Percentiles rank a stretch among this genome's conserved stretches.
Evolutionary conservation across 2,888 invertebrate genomes (phyloP).

Genomic region (Pterobdella sp.): DNA sequence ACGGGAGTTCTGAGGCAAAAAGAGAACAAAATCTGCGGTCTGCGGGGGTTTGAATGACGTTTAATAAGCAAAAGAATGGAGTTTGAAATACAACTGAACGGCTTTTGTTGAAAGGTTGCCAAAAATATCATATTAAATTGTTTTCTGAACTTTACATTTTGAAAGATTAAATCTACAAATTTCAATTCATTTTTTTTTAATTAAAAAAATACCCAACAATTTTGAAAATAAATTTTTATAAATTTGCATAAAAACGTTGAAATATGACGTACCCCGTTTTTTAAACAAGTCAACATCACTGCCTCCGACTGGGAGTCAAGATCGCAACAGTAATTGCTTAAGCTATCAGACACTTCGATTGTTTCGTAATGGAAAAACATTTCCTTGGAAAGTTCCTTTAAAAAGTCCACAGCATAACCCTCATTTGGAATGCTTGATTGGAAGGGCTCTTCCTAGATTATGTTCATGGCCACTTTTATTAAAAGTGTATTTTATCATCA

Average conservation of each 20-base stretch:
- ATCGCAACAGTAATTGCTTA: constrained; percentile 19
- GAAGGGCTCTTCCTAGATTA: constrained; percentile 7
- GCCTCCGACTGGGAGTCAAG: not conserved
- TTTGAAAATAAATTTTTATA: not conserved
- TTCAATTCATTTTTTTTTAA: not conserved
- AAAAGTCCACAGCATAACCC: constrained; percentile 15
- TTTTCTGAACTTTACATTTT: no score
- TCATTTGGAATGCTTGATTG: not conserved
- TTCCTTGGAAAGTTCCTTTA: constrained; percentile 19
- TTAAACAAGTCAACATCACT: not conserved
- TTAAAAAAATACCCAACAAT: not conserved
- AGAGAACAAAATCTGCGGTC: not conserved
- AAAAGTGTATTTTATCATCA: no score
- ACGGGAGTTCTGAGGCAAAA: not conserved
- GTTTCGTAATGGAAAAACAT: constrained; percentile 22
- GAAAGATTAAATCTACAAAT: no score
- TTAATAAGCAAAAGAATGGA: not conserved
- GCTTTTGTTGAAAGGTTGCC: not conserved
- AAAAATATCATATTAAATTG: no score
- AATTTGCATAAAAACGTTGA: not conserved
- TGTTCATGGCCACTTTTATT: no score
- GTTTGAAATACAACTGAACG: not conserved
- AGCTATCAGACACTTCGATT: constrained; percentile 8
- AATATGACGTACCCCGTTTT: constrained; percentile 16
- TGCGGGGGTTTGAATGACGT: not conserved